Conservation (phyloP, 2,888 invertebrate genomes). For the Graphium colonna region DNA sequence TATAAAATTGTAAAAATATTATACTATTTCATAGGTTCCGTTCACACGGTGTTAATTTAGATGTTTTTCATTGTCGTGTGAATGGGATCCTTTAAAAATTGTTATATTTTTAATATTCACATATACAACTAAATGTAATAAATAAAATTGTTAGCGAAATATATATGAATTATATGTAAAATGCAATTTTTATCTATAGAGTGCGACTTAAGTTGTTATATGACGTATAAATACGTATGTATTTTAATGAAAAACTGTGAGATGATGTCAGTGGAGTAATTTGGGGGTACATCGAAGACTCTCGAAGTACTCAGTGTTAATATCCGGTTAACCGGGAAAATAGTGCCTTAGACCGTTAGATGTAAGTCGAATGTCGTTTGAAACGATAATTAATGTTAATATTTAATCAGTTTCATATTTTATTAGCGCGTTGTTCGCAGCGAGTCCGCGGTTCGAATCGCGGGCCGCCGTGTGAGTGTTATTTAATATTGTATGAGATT, state of each 20-base stretch:
- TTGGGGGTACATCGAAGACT: not conserved
- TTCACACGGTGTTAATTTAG: not conserved
- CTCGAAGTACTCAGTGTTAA: not conserved
- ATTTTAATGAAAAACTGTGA: not conserved
- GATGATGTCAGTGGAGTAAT: not conserved
- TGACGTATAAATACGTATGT: not conserved
- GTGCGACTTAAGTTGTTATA: conserved; percentile 6
- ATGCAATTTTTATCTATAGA: not conserved
- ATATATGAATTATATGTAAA: not conserved
- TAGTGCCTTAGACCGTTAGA: conserved; percentile 15
- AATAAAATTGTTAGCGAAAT: conserved; percentile 1
- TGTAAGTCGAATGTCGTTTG: conserved; percentile 11
- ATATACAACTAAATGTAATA: not conserved
- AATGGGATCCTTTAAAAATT: not conserved
- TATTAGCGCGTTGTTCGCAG: conserved; percentile 16
- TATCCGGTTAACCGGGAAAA: not conserved
- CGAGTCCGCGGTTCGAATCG: too few relatives aligned
- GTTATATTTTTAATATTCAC: not conserved
- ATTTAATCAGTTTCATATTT: conserved; percentile 5
- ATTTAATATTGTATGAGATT: conserved; percentile 73
- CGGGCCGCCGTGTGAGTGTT: conserved; percentile 52
- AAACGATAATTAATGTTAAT: conserved; percentile 3
- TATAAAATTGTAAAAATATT: not conserved
- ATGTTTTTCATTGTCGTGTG: not conserved
- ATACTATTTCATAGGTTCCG: not conserved